phyloP scores from a whole-genome alignment of 2,113 vertebrate genomes.

The Ptilorrhoa leucosticta region DNA sequence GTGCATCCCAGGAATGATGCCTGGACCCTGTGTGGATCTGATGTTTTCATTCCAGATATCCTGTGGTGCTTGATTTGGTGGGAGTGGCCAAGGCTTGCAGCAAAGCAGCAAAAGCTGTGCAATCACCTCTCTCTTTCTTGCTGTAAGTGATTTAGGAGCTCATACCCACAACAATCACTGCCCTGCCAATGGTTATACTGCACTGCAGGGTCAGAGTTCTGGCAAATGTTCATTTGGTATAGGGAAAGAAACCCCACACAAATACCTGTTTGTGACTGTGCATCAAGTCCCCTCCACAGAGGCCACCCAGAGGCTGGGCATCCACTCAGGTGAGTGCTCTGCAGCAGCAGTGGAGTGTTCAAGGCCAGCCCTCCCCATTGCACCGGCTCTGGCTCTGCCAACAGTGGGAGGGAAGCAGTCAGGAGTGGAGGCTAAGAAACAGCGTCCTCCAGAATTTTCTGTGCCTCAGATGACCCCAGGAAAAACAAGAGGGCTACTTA shows the following conservation, averaged over 20 bases:
- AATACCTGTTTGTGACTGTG: neutral
- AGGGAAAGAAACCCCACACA: neutral
- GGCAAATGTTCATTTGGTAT: neutral
- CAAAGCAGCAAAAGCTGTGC: neutral
- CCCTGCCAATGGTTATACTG: neutral
- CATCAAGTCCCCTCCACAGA: neutral
- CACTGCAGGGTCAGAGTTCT: neutral
- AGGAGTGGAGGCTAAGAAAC: neutral
- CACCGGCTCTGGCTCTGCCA: accelerated
- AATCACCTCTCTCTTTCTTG: neutral
- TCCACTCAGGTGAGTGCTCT: accelerated
- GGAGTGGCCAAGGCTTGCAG: neutral
- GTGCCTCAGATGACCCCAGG: neutral
- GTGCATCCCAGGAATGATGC: neutral
- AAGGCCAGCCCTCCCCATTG: neutral
- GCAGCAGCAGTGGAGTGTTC: neutral
- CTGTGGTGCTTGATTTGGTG: neutral
- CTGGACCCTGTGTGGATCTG: neutral
- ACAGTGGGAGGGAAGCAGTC: neutral
- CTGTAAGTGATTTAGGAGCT: neutral
- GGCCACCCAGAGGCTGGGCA: accelerated
- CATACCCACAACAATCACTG: neutral
- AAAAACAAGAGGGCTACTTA: neutral
- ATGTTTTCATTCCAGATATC: neutral
- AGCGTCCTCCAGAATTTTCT: neutral